phyloP scores from a whole-genome alignment of 2,888 invertebrate species.

The Andrena minutula region DNA sequence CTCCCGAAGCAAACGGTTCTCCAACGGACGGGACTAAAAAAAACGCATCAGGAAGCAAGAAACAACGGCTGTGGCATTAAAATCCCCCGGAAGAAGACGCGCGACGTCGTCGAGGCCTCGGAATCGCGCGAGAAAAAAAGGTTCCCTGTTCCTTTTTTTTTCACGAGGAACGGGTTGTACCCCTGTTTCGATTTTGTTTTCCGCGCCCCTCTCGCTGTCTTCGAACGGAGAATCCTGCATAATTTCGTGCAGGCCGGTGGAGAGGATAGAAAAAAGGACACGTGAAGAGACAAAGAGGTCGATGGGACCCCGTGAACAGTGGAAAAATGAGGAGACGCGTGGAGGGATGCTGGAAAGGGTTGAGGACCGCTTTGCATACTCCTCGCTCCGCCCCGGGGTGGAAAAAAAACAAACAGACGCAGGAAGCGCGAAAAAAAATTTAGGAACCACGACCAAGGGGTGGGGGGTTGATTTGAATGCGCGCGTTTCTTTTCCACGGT shows the following conservation, averaged over 20 bases:
- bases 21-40: conserved; percentile 41
- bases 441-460: conserved; percentile 39
- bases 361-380: conserved; percentile 80
- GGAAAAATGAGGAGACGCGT: conserved; percentile 58
- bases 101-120: conserved; percentile 35
- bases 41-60: conserved; percentile 35
- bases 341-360: conserved; percentile 78
- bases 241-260: conserved; percentile 67
- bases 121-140: conserved; percentile 61
- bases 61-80: conserved; percentile 68
- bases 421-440: conserved; percentile 80
- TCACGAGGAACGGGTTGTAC: conserved; percentile 63
- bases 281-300: conserved; percentile 37
- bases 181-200: conserved; percentile 76
- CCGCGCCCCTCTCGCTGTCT: conserved; percentile 58
- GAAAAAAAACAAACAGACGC: conserved; percentile 78
- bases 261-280: conserved; percentile 18
- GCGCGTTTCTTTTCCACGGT: conserved; percentile 43
- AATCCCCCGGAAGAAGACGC: conserved; percentile 75
- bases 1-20: conserved; percentile 46
- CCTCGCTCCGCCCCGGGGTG: conserved; percentile 62
- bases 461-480: conserved; percentile 80
- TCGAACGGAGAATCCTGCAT: conserved; percentile 66
- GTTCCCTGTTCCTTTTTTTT: conserved; percentile 46
- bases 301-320: conserved; percentile 32